A percentile compares a stretch with the other conserved stretches of the same genome.
Evolutionary conservation across 2,797 vertebrate species (phyloP).

Genomic region (Epinephelus coioides): DNA sequence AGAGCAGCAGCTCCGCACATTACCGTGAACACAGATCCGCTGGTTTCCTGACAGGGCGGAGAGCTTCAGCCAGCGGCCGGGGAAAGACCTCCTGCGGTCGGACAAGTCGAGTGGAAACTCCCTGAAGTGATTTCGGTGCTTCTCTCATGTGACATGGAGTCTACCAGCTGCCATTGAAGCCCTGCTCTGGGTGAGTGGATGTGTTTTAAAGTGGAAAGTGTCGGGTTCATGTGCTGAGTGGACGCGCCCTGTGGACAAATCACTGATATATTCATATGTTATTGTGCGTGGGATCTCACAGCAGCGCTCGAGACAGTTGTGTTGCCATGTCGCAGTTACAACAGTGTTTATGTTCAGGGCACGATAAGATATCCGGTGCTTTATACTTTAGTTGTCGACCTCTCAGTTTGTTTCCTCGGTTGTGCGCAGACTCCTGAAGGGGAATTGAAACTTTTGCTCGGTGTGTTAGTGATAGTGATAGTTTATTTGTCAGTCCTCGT

Average conservation of each 20-base stretch:
- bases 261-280: not conserved
- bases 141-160: not conserved
- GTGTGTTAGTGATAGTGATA: not conserved
- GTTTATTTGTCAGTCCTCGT: not conserved
- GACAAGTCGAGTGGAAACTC: constrained; percentile 10
- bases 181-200: constrained; percentile 50
- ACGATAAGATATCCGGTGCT: not conserved
- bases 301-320: constrained; percentile 30
- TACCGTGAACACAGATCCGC: not conserved
- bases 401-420: constrained; percentile 1
- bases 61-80: not conserved
- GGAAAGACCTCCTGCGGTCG: not conserved
- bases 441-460: constrained; percentile 55
- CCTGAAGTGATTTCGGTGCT: not conserved
- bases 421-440: constrained; percentile 8
- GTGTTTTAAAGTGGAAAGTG: not conserved
- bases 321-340: not conserved
- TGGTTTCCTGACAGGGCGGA: not conserved
- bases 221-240: not conserved
- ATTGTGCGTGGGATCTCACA: not conserved
- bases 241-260: constrained; percentile 49
- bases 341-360: not conserved
- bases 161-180: constrained; percentile 3
- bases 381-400: not conserved
- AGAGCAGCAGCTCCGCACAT: not conserved